Base-by-base conservation (phyloP, 2,888 invertebrate species). In the Embidobia sp. region DNA sequence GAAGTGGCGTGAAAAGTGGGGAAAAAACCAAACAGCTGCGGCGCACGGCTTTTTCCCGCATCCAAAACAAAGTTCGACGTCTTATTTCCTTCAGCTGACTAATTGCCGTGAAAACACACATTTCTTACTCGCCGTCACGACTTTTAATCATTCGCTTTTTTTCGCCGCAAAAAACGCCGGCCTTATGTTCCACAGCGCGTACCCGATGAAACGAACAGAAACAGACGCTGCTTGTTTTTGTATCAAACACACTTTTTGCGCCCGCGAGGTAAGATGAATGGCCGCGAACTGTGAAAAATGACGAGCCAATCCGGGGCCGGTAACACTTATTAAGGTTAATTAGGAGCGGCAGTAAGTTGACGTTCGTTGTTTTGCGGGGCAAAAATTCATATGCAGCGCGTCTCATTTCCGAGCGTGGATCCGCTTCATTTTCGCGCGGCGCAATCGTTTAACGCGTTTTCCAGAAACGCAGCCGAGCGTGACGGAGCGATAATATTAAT, bases 381-480 rank as follows among this genome's bases (percentile, higher is more conserved):
- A 61, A 72, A 72, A 51, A 53, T 53, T 46, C 53, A 59, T 51
- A 61, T 70, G 61, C 19, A 27, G 53, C 61, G 70, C 61, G 46
- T 72, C 70, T 72, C 70, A 72, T 72, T 72, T 72, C 70, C 70
- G 61, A 31, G 61, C 15, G 53, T 46, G 51, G 72, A 63, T 72
- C 37, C 63, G 63, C 63, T 63, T 63, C 70, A 53, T 63, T 72
- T 63, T 66, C 27, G 44, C 70, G 35, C 35, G 44, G 53, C 51
- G 16, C 53, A 72, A 63, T 72, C 70, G 51, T 72, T 72, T 63
- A 72, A 72, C 40, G 55, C 72, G 15, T 72, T 72, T 72, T 72
- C 44, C 48, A 72, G 70, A 48, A 72, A 55, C 31, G 72, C 63
- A 72, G 22, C 29, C 72, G 33, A 72, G 72, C 63, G 72, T 63